Conservation (phyloP, 2,888 invertebrate genomes). For the Aspidiotus rigidus region DNA sequence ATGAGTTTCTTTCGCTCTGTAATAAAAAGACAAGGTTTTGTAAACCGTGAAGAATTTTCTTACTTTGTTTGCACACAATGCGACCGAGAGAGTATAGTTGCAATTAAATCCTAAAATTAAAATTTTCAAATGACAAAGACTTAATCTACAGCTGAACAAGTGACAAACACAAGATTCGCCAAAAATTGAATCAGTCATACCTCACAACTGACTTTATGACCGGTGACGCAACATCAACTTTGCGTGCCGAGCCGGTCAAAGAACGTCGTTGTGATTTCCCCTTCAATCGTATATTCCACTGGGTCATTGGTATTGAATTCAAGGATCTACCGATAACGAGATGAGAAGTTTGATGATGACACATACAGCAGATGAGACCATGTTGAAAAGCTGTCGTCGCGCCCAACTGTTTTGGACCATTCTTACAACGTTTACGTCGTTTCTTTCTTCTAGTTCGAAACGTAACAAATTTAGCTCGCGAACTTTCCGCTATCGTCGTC, state of each 20-base stretch:
- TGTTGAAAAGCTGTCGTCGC: constrained; percentile 5
- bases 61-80: too few species aligned
- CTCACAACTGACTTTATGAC: constrained; percentile 14
- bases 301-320: constrained; percentile 15
- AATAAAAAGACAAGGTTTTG: constrained; percentile 36
- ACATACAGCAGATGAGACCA: constrained; percentile 23
- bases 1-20: constrained; percentile 87
- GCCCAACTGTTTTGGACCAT: background rate
- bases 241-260: background rate
- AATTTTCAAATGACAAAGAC: too few species aligned
- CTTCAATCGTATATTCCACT: constrained; percentile 19
- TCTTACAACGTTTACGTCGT: constrained; percentile 21
- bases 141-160: too few species aligned
- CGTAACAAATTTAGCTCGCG: background rate
- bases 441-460: constrained; percentile 5
- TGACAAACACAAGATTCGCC: too few species aligned
- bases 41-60: background rate
- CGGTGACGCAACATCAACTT: background rate
- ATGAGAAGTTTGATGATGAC: constrained; percentile 16
- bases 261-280: background rate
- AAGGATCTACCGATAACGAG: constrained; percentile 8
- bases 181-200: background rate
- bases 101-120: too few species aligned
- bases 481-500: background rate
- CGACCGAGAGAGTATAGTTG: too few species aligned